Base-by-base conservation (phyloP, 2,797 vertebrate species). In the Adelosebastes latens region DNA sequence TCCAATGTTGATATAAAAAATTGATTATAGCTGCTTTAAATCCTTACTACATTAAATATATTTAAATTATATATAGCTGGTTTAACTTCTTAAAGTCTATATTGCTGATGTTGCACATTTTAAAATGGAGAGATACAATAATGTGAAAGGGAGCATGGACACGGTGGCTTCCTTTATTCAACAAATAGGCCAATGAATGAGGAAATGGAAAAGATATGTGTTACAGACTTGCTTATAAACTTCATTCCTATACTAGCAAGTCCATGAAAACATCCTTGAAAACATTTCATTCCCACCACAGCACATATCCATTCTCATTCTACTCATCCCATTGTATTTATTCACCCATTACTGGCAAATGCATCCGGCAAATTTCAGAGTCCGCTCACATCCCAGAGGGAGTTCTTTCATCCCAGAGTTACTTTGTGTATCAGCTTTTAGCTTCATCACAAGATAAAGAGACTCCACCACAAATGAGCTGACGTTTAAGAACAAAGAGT, bases 261-360 rank as follows among this genome's bases (percentile, higher is more conserved):
- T 34, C 60, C 32, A 31, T 78, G 52, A 46, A 77, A 82, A 62
- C 16, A 18, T 46, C 42, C 16, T 46, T 46, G 42, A 46, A 46
- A 46, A 46, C 22, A 31, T 68, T 75, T 81, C 52, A 77, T 53
- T 9, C 20, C 22, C 62, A 25, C 16, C 63, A 13, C 14, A 67
- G 22, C 68, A 75, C 69, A 80, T 32, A 82, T 52, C 56, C 64
- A 59, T 83, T 78, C 25, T 80, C 81, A 87, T 87, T 87, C 80
- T 67, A 25, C 77, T 85, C 87, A 55, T 75, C 67, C 66, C 79
- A 49, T 74, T 78, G 42, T 75, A 49, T 79, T 91, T 87, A 75
- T 81, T 83, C 74, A 63, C 18, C 67, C 79, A 88, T 90, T 88
- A 88, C 72, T 13, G 46, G 63, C 72, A 86, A 84, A 80, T 39